phyloP scores from a whole-genome alignment of 1,140 invertebrate genomes.

The Coenobita brevimanus region DNA sequence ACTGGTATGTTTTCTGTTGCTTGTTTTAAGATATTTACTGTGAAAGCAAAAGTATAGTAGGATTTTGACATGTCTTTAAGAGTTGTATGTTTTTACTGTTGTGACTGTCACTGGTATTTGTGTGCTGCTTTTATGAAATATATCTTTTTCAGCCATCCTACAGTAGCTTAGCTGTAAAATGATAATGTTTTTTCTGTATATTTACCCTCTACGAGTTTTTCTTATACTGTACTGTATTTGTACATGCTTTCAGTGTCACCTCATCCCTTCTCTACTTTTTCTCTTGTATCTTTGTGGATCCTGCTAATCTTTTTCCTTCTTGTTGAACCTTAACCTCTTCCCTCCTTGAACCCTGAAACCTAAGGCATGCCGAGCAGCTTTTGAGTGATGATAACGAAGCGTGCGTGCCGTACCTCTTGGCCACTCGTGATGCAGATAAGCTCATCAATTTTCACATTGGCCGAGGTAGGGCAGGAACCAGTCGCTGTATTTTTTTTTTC shows the following conservation, averaged over 20 bases:
- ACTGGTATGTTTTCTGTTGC: no score
- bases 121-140: slow-evolving; percentile 44
- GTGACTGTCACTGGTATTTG: slow-evolving; percentile 24
- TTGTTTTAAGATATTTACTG: background rate
- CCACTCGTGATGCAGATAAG: slow-evolving; percentile 71
- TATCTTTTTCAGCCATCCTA: slow-evolving; percentile 14
- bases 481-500: background rate
- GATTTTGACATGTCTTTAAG: background rate
- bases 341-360: slow-evolving; percentile 53
- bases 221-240: slow-evolving; percentile 25
- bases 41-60: background rate
- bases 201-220: background rate
- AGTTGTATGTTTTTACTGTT: slow-evolving; percentile 7
- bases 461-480: slow-evolving; percentile 63
- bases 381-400: slow-evolving; percentile 72
- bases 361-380: slow-evolving; percentile 72
- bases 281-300: background rate
- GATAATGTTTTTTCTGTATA: background rate
- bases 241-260: slow-evolving; percentile 52
- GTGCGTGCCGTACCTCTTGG: slow-evolving; percentile 72
- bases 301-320: background rate
- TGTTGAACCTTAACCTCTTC: slow-evolving; percentile 6
- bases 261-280: slow-evolving; percentile 32
- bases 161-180: slow-evolving; percentile 38
- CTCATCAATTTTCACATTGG: slow-evolving; percentile 72